Percentiles rank a stretch among this genome's conserved stretches.
phyloP scores from a whole-genome alignment of 2,888 invertebrate species.

The Stictocephala bisonia region DNA sequence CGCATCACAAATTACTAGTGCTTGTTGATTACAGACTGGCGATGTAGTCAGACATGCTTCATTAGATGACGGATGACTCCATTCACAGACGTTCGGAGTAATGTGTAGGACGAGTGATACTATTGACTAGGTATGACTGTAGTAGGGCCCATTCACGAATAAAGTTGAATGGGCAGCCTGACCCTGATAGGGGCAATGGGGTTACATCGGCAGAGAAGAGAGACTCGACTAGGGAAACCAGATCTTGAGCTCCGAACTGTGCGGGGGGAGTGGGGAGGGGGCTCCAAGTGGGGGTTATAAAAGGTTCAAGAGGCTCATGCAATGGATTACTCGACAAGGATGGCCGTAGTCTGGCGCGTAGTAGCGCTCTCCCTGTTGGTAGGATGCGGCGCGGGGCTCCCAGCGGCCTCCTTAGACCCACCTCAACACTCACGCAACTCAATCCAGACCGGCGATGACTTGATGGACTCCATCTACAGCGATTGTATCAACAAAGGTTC shows the following conservation, averaged over 20 bases:
- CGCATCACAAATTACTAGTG: too few relatives aligned
- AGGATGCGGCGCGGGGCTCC: conserved; percentile 28
- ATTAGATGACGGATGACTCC: too few relatives aligned
- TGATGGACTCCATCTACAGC: conserved; percentile 79
- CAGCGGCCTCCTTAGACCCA: conserved; percentile 45
- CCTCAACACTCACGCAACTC: conserved; percentile 66
- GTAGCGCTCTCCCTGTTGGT: conserved; percentile 27
- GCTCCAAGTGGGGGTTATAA: conserved; percentile 46
- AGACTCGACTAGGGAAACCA: conserved; percentile 18
- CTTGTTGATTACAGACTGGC: too few relatives aligned
- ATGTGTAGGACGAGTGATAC: not conserved
- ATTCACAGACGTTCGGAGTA: too few relatives aligned
- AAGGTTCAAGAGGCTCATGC: conserved; percentile 34
- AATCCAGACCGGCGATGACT: conserved; percentile 79
- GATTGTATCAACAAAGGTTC: conserved; percentile 87
- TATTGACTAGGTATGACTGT: conserved; percentile 17
- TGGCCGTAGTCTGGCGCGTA: conserved; percentile 30
- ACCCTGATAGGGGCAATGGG: conserved; percentile 36
- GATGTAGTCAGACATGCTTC: too few relatives aligned
- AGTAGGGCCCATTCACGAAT: conserved; percentile 5
- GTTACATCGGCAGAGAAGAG: conserved; percentile 40
- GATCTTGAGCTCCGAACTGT: conserved; percentile 15
- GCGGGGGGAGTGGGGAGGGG: conserved; percentile 24
- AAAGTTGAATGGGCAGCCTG: conserved; percentile 36
- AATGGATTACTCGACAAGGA: conserved; percentile 44